A percentile compares a stretch with the other conserved stretches of the same genome.
Conservation (phyloP, 1,140 invertebrate genomes). For the Harlomillsia oculata region DNA sequence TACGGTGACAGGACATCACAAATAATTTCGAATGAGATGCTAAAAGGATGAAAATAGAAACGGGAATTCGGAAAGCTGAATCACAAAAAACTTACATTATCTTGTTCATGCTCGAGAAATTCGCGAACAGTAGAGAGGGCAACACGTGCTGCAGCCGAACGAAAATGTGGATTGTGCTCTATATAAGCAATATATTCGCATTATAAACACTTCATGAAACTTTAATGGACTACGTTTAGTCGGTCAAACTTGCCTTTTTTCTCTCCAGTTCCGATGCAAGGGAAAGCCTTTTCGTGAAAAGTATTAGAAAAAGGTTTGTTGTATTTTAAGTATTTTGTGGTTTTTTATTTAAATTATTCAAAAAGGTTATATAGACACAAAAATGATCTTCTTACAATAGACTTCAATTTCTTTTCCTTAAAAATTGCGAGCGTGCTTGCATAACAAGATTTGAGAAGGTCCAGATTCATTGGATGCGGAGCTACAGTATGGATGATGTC, state of each 20-base stretch:
- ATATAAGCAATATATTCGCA: background rate
- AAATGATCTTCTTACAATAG: conserved; percentile 41
- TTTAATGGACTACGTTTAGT: no score
- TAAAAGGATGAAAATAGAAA: background rate
- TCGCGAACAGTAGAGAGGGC: background rate
- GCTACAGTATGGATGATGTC: conserved; percentile 14
- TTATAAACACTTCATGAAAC: no score
- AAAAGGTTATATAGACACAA: no score
- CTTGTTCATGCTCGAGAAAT: background rate
- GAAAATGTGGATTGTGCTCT: background rate
- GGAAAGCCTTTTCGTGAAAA: conserved; percentile 45
- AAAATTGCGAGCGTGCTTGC: conserved; percentile 38
- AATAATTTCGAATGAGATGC: background rate
- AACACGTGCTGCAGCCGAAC: background rate
- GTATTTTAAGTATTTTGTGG: no score
- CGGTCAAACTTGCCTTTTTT: background rate
- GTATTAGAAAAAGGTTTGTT: conserved; percentile 14
- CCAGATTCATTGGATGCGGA: background rate
- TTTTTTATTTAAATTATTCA: no score
- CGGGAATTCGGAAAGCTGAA: background rate
- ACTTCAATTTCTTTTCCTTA: conserved; percentile 39
- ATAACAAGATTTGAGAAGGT: conserved; percentile 39
- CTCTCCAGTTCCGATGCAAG: conserved; percentile 45
- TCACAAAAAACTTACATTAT: background rate
- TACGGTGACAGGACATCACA: background rate